Evolutionary conservation across 2,888 invertebrate genomes (phyloP).

Genomic region (Cylloceria caligata): DNA sequence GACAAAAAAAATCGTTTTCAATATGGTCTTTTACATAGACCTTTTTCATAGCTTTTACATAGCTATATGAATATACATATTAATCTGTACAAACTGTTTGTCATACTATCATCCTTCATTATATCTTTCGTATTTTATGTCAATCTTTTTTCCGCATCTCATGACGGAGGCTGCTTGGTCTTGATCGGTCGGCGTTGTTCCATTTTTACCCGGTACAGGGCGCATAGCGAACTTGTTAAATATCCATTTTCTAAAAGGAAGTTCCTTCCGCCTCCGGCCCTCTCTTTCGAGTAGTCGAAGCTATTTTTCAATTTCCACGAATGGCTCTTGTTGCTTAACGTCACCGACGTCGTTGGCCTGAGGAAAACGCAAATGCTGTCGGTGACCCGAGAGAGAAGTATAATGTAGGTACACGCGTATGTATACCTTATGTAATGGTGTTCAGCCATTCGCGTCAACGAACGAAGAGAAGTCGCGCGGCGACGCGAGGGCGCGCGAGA

Average conservation of each 20-base stretch:
- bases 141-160: neutral
- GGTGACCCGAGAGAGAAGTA: slow-evolving; percentile 43
- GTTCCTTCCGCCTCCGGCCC: slow-evolving; percentile 23
- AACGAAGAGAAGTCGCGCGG: slow-evolving; percentile 61
- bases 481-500: slow-evolving; percentile 72
- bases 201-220: neutral
- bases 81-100: too few species aligned
- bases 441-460: slow-evolving; percentile 15
- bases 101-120: too few species aligned
- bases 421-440: neutral
- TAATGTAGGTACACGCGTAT: slow-evolving; percentile 12
- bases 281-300: slow-evolving; percentile 31
- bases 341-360: slow-evolving; percentile 10
- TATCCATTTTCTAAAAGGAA: slow-evolving; percentile 34
- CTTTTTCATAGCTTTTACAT: too few species aligned
- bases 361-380: slow-evolving; percentile 31
- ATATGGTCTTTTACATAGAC: too few species aligned
- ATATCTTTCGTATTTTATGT: too few species aligned
- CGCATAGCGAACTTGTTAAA: slow-evolving; percentile 37
- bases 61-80: too few species aligned
- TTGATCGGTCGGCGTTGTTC: neutral
- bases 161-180: neutral
- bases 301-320: slow-evolving; percentile 59
- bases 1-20: too few species aligned
- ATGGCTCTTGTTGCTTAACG: slow-evolving; percentile 47